These are phyloP conservation scores for Chaetops frenatus DNA, from an alignment of 2,113 vertebrate genomes.

Conservation along the genomic window DNA sequence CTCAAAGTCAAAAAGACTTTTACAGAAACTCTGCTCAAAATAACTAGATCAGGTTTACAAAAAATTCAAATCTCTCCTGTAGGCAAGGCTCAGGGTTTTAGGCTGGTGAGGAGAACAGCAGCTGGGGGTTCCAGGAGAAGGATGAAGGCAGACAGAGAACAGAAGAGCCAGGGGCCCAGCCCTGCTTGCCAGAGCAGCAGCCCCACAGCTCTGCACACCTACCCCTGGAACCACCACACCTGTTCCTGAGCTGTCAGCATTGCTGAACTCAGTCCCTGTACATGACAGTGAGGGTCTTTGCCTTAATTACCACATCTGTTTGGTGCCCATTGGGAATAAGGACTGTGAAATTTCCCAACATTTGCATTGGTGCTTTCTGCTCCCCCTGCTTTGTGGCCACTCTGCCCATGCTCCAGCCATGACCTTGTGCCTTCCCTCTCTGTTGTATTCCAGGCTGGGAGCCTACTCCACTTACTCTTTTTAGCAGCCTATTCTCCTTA, in stretches of 20 bases:
- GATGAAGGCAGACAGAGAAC: background rate
- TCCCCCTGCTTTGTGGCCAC: background rate
- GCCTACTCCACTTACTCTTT: background rate
- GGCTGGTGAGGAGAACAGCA: background rate
- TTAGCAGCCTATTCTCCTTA: conserved; percentile 28
- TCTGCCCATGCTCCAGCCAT: background rate
- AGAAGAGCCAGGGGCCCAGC: background rate
- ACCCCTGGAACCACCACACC: background rate
- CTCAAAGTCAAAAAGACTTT: background rate
- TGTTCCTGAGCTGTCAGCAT: background rate
- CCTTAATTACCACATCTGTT: background rate
- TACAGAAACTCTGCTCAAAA: background rate
- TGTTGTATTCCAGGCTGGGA: background rate
- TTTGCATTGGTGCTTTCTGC: accelerated
- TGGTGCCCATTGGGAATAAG: background rate
- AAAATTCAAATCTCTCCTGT: background rate
- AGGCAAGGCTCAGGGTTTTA: background rate
- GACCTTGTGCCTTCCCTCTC: background rate
- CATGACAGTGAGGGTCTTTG: background rate
- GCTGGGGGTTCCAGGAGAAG: background rate
- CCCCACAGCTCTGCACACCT: background rate
- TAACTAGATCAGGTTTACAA: background rate
- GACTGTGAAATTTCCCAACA: background rate
- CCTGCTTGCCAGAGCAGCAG: background rate
- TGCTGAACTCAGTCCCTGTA: background rate